A percentile compares a stretch with the other conserved stretches of the same genome.
These are phyloP conservation scores for Myrmophylax atrothorax DNA, from an alignment of 2,113 vertebrate species.

Conservation along the genomic window DNA sequence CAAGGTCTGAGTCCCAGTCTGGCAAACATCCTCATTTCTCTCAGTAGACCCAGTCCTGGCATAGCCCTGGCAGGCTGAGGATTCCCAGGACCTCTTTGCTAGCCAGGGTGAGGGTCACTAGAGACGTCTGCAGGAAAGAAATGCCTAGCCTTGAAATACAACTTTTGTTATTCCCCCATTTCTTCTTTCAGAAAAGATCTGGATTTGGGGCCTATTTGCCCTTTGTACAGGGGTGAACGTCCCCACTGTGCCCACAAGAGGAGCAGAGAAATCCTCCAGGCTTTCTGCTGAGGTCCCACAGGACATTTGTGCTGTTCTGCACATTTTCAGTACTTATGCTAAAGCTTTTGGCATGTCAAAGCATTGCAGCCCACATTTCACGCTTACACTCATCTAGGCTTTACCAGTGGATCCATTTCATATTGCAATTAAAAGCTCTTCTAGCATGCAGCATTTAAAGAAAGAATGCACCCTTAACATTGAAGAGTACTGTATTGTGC, in stretches of 20 bases:
- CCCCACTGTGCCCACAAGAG: rapidly evolving
- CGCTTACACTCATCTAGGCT: not conserved
- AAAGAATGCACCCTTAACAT: not conserved
- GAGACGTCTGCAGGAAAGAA: not conserved
- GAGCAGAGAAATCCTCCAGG: not conserved
- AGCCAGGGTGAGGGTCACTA: not conserved
- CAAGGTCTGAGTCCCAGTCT: not conserved
- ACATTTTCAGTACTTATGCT: rapidly evolving
- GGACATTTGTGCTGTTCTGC: not conserved
- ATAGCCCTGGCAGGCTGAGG: not conserved
- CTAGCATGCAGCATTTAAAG: not conserved
- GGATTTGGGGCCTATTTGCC: not conserved
- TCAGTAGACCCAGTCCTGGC: not conserved
- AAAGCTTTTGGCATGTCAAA: not conserved
- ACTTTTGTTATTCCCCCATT: not conserved
- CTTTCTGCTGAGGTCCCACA: not conserved
- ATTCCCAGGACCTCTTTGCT: not conserved
- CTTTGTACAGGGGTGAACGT: rapidly evolving
- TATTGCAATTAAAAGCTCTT: not conserved
- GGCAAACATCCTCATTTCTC: not conserved
- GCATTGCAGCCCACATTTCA: not conserved
- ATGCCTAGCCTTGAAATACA: not conserved
- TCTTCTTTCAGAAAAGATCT: rapidly evolving
- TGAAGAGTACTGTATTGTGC: not conserved
- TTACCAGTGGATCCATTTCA: not conserved